Conservation (phyloP, 92 coral and sea anemone species). For the Heliopora coerulea region DNA sequence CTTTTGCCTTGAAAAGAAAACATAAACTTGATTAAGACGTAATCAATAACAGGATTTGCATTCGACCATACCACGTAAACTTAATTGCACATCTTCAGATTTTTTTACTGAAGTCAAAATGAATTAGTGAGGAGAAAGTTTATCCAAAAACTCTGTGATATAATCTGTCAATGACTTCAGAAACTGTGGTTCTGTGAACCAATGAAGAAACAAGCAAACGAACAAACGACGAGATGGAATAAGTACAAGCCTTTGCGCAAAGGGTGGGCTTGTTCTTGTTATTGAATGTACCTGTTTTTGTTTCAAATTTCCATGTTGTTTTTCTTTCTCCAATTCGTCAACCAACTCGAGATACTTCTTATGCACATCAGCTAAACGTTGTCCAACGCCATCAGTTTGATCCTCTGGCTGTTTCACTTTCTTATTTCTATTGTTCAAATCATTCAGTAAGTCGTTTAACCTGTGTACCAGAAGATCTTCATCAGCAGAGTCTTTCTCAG, state of each 20-base stretch:
- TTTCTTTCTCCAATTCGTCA: conserved; percentile 70
- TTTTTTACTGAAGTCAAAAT: too few species aligned
- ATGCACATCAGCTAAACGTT: conserved; percentile 71
- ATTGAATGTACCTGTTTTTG: conserved; percentile 39
- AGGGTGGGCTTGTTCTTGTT: too few species aligned
- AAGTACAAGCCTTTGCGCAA: too few species aligned
- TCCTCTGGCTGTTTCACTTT: conserved; percentile 62
- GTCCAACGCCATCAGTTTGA: conserved; percentile 79
- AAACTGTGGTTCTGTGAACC: too few species aligned
- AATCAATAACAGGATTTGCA: not conserved
- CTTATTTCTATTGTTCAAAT: conserved; percentile 53
- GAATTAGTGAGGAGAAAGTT: too few species aligned
- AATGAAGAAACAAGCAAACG: too few species aligned
- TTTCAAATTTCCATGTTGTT: conserved; percentile 58
- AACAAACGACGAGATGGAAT: too few species aligned
- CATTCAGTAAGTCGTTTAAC: conserved; percentile 67
- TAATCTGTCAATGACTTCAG: too few species aligned
- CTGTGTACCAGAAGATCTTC: conserved; percentile 71
- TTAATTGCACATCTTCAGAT: too few species aligned
- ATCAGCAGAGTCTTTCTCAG: conserved; percentile 52
- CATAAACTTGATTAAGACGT: not conserved
- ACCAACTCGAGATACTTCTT: conserved; percentile 65
- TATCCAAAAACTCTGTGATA: too few species aligned
- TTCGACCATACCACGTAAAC: too few species aligned
- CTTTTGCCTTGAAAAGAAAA: conserved; percentile 24